phyloP scores from a whole-genome alignment of 2,888 invertebrate species.

The Schizaphis graminum region DNA sequence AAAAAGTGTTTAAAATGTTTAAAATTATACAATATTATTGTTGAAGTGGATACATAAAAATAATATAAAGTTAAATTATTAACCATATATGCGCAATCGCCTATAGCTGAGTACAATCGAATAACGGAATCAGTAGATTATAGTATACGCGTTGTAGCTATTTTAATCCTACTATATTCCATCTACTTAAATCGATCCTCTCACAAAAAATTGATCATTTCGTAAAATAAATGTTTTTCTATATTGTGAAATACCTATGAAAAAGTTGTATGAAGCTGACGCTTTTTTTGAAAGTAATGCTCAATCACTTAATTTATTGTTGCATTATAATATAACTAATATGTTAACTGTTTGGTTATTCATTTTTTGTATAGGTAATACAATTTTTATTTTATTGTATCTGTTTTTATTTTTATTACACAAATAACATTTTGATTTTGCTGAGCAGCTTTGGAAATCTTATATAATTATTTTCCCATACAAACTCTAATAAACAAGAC shows the following conservation, averaged over 20 bases:
- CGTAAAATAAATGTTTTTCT: background rate
- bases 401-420: background rate
- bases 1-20: background rate
- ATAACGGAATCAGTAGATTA: background rate
- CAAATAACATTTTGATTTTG: background rate
- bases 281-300: background rate
- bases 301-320: background rate
- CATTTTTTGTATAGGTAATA: background rate
- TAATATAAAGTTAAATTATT: background rate
- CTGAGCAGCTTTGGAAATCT: background rate
- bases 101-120: background rate
- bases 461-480: background rate
- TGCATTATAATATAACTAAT: background rate
- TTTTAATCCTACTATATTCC: background rate
- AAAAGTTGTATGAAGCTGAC: background rate
- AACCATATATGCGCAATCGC: background rate
- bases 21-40: background rate
- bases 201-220: background rate
- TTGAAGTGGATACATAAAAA: background rate
- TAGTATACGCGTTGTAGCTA: background rate
- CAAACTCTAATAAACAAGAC: background rate
- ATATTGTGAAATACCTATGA: background rate
- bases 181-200: background rate
- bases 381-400: background rate
- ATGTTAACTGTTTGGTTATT: background rate